Base-by-base conservation (phyloP, 2,797 vertebrate genomes). In the Chanos chanos region DNA sequence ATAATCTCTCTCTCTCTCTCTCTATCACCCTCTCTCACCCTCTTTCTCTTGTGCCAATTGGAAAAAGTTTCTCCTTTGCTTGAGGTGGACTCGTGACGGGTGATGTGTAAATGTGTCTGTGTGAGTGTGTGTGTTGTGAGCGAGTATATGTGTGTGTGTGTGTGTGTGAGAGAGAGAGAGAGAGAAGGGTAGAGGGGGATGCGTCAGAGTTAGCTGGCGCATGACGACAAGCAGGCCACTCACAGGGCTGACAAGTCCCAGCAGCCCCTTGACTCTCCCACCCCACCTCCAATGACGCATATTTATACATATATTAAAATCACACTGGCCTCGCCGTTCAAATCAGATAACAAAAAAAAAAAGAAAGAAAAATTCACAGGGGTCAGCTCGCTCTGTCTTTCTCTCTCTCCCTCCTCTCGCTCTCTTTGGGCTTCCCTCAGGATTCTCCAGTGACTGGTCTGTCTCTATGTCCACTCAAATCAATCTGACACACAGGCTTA, bases 291-390 rank as follows among this genome's bases (percentile, higher is more conserved):
- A 81, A 82, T 84, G 85, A 83, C 77, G 80, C 86, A 85, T 86
- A 80, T 79, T 75, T 90, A 87, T 88, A 86, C 88, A 88, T 90
- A 87, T 86, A 89, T 88, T 89, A 84, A 86, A 86, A 89, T 87
- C 80, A 87, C 66, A 73, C 70, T 77, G 77, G 79, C 60, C 47
- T 48, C 50, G 51, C 31, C 52, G 48, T 71, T 41, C 52, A 62
- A 12, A 40, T 8, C n/a, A n/a, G n/a, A n/a, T n/a, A n/a, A n/a
- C n/a, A 16, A 18, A 40, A 9, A 15, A 43, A 43, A 19, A 21
- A 9, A 41, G 41, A 9, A 19, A 57, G 60, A 48, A 40, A 55
- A 47, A 54, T 63, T 21, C 52, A 52, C 51, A 5, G 34, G 64
- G 60, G 64, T 71, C 74, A 65, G 55, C 43, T 5, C n/a, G n/a